These are phyloP conservation scores for Gallinago paraguaiae DNA, from an alignment of 2,113 vertebrate genomes.

Conservation along the genomic window DNA sequence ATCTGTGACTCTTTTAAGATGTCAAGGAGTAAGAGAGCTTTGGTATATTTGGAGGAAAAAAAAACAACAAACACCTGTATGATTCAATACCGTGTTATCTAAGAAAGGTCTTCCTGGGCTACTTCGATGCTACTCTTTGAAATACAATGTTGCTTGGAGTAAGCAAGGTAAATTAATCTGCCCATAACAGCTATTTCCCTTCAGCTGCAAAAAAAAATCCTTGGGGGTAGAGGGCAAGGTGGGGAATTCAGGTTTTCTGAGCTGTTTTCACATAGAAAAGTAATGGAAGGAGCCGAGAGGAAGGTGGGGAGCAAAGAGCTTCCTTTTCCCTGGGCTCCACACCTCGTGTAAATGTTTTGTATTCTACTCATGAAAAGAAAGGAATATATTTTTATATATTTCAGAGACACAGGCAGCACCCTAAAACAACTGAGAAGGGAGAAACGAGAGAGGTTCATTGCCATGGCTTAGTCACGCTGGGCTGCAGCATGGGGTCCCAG, in stretches of 20 bases:
- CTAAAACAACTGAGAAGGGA: neutral
- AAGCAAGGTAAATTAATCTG: neutral
- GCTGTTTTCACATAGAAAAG: neutral
- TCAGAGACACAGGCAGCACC: neutral
- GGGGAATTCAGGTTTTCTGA: neutral
- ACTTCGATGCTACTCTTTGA: neutral
- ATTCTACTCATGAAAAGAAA: neutral
- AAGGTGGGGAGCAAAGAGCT: accelerated
- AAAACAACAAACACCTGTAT: accelerated
- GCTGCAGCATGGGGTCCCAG: accelerated
- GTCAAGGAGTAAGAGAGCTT: neutral
- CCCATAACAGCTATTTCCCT: neutral
- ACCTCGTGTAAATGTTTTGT: neutral
- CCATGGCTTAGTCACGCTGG: accelerated
- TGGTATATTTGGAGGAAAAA: neutral
- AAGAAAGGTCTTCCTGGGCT: neutral
- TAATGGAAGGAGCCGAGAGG: neutral
- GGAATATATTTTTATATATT: neutral
- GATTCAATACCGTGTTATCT: neutral
- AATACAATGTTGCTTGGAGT: neutral
- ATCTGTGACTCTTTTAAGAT: neutral
- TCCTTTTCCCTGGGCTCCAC: neutral
- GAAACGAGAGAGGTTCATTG: neutral
- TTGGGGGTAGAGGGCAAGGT: too few species aligned
- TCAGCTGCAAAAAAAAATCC: neutral